A percentile compares a stretch with the other conserved stretches of the same genome.
Conservation (phyloP, 2,888 invertebrate genomes). For the Sesia apiformis region DNA sequence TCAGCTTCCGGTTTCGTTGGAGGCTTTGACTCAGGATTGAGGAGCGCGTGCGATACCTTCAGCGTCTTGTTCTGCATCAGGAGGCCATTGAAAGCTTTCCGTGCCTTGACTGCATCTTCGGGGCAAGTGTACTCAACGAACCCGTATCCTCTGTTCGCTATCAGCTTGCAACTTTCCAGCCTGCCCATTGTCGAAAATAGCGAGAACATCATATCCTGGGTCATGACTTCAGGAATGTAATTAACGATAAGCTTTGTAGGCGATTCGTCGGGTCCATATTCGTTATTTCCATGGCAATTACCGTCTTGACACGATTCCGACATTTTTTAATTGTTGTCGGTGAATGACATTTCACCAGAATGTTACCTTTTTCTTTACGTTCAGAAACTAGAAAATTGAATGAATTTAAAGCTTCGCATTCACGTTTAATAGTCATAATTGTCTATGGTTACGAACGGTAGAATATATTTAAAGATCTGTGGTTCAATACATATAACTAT, state of each 20-base stretch:
- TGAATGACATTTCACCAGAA: slow-evolving; percentile 66
- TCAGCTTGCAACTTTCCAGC: slow-evolving; percentile 74
- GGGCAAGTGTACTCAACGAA: slow-evolving; percentile 71
- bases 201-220: slow-evolving; percentile 74
- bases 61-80: slow-evolving; percentile 73
- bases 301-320: slow-evolving; percentile 76
- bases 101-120: slow-evolving; percentile 68
- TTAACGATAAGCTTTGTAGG: slow-evolving; percentile 75
- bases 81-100: slow-evolving; percentile 69
- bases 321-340: slow-evolving; percentile 76
- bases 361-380: slow-evolving; percentile 41
- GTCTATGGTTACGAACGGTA: too few species aligned
- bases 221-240: slow-evolving; percentile 75
- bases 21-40: slow-evolving; percentile 68
- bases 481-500: too few species aligned
- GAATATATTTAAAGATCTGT: too few species aligned
- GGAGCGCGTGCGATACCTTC: slow-evolving; percentile 68
- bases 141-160: slow-evolving; percentile 72
- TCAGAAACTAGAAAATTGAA: slow-evolving; percentile 23
- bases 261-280: slow-evolving; percentile 72
- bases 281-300: slow-evolving; percentile 74
- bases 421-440: too few species aligned
- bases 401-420: too few species aligned
- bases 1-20: slow-evolving; percentile 71
- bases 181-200: slow-evolving; percentile 73